Base-by-base conservation (phyloP, 2,113 vertebrate species). In the Triplophysa tibetana region DNA sequence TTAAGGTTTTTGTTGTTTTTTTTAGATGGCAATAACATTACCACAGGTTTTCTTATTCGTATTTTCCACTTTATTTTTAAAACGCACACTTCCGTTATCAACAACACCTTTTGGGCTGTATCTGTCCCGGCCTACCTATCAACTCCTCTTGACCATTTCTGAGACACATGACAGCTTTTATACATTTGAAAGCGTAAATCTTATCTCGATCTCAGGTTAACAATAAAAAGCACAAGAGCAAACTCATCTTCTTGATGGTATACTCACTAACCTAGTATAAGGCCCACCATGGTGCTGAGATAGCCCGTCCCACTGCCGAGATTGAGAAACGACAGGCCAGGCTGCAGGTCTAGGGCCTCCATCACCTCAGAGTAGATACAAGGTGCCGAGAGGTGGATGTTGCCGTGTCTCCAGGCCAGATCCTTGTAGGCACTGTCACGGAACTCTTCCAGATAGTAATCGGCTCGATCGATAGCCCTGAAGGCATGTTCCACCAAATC, bases 321-420 rank as follows among this genome's bases (percentile, higher is more conserved):
- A 78, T 96, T 96, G 80, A 96, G 88, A 82, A 96, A 96, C 0
- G 95, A 96, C 74, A 96, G 91, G 21, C 95, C 95, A 1, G 95
- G 95, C 13, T 94, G 94, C 33, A 96, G 88, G 70, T 96, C 95
- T 85, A 96, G 79, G 58, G 95, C 95, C 86, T 96, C 95, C 95
- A 96, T 96, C 85, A 96, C 95, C 83, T 96, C 95, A 0, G 95
- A 96, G 87, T 96, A 96, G 88, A 96, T 96, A 85, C 95, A 96
- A 0, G 95, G 95, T 1, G 95, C 95, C 0, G 95, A 96, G n/a
- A 96, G 92, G 78, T 96, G 95, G 82, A 96, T 95, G 87, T 96
- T 95, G 0, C 95, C 95, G 43, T 96, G 95, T 60, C 94, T 94
- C 95, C 95, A 95, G 0, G 95, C 95, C 89, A 95, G 82, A 75